Percentiles rank a stretch among this genome's conserved stretches.
Conservation (phyloP, 1,140 invertebrate species). For the Sinonovacula constricta region DNA sequence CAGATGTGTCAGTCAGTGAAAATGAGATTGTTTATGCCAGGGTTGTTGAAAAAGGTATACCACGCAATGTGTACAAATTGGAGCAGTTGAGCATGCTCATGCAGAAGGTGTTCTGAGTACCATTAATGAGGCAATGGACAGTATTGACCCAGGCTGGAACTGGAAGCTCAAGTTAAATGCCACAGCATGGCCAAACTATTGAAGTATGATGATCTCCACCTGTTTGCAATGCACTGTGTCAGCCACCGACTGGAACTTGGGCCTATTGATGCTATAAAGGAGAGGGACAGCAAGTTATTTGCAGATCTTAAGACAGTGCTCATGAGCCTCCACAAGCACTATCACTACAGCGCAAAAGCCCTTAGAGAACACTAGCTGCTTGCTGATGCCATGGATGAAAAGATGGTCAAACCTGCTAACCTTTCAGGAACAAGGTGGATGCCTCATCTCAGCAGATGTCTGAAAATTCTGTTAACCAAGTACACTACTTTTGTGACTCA, state of each 20-base stretch:
- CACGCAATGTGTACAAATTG: neutral
- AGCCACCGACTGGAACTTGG: slow-evolving; percentile 24
- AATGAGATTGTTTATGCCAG: neutral
- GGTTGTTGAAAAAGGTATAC: neutral
- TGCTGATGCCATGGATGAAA: slow-evolving; percentile 34
- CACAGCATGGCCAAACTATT: slow-evolving; percentile 8
- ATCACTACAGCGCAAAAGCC: slow-evolving; percentile 23
- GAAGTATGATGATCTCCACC: slow-evolving; percentile 12
- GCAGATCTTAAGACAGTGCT: slow-evolving; percentile 27
- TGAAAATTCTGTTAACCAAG: neutral
- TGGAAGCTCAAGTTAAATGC: neutral
- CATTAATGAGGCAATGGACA: neutral
- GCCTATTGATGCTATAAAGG: slow-evolving; percentile 29
- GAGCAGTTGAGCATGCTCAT: slow-evolving; percentile 16
- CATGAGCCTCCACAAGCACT: slow-evolving; percentile 23
- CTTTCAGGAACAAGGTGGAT: slow-evolving; percentile 19
- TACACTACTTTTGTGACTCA: neutral
- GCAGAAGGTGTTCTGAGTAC: neutral
- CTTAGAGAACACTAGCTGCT: slow-evolving; percentile 18
- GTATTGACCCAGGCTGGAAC: neutral
- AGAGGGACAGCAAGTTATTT: slow-evolving; percentile 25
- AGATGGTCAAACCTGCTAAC: slow-evolving; percentile 34
- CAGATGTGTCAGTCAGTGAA: neutral
- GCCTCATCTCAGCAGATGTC: slow-evolving; percentile 20
- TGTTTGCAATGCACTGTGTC: slow-evolving; percentile 27